Conservation (phyloP, 2,888 invertebrate species). For the Octonoba sinensis region DNA sequence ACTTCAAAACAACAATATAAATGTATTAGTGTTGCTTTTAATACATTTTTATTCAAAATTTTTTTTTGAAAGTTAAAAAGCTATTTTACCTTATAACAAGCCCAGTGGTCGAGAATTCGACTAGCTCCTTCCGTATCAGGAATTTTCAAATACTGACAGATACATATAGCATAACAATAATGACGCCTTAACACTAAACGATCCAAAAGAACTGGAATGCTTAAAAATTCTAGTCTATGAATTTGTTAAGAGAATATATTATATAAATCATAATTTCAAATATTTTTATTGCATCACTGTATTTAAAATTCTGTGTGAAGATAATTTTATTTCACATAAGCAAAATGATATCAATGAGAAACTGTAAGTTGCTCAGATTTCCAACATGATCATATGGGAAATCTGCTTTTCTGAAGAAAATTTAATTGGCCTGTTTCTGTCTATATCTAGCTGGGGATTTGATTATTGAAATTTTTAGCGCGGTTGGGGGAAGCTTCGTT, state of each 20-base stretch:
- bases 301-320: too few species aligned
- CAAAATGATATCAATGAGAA: too few species aligned
- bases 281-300: background rate
- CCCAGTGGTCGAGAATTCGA: constrained; percentile 94
- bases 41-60: too few species aligned
- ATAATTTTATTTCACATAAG: too few species aligned
- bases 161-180: constrained; percentile 90
- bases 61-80: too few species aligned
- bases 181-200: constrained; percentile 88
- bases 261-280: background rate
- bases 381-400: too few species aligned
- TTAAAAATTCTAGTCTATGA: constrained; percentile 72
- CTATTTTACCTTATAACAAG: constrained; percentile 86
- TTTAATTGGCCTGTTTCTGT: too few species aligned
- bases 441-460: background rate
- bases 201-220: constrained; percentile 84
- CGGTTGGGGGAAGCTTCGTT: too few species aligned
- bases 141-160: constrained; percentile 88
- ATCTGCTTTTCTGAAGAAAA: too few species aligned
- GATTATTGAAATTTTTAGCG: background rate
- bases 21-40: too few species aligned
- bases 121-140: constrained; percentile 84
- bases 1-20: too few species aligned
- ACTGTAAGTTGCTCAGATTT: too few species aligned
- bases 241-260: constrained; percentile 24